These are phyloP conservation scores for Laupala kohalensis DNA, from an alignment of 1,140 invertebrate species.

Conservation along the genomic window DNA sequence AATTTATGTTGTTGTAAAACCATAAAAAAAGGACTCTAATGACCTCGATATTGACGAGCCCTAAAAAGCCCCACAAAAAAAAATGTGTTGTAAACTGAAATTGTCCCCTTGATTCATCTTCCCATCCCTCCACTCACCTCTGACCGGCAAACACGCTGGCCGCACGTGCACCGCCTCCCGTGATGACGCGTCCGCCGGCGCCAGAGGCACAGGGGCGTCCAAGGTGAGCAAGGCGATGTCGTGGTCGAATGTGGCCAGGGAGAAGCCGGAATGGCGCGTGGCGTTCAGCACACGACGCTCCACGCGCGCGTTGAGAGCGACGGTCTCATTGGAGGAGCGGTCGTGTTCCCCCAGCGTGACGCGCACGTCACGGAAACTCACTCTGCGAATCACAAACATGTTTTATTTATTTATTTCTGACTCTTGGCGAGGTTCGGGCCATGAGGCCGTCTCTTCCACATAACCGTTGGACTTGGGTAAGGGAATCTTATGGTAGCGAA, in stretches of 20 bases:
- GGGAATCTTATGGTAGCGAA: too few relatives aligned
- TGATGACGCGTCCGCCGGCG: constrained; percentile 36
- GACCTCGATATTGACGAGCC: too few relatives aligned
- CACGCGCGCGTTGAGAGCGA: neutral
- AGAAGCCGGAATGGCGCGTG: constrained; percentile 47
- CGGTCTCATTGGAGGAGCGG: constrained; percentile 1
- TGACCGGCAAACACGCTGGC: constrained; percentile 57
- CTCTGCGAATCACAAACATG: constrained; percentile 2
- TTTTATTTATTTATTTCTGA: too few relatives aligned
- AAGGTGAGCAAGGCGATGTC: constrained; percentile 68
- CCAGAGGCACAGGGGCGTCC: constrained; percentile 43
- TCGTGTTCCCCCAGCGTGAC: constrained; percentile 13
- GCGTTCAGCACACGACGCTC: neutral
- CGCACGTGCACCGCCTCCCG: constrained; percentile 38
- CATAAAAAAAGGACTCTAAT: too few relatives aligned
- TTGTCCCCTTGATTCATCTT: too few relatives aligned
- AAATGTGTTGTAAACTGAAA: too few relatives aligned
- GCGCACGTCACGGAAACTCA: constrained; percentile 5
- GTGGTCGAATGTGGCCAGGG: constrained; percentile 55
- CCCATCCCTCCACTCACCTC: too few relatives aligned
- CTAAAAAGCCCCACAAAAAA: too few relatives aligned
- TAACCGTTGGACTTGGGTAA: too few relatives aligned
- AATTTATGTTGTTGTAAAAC: too few relatives aligned
- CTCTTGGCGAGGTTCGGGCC: too few relatives aligned
- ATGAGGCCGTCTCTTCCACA: too few relatives aligned